A percentile compares a stretch with the other conserved stretches of the same genome.
Conservation (phyloP, 2,888 invertebrate species). For the Belgica antarctica region DNA sequence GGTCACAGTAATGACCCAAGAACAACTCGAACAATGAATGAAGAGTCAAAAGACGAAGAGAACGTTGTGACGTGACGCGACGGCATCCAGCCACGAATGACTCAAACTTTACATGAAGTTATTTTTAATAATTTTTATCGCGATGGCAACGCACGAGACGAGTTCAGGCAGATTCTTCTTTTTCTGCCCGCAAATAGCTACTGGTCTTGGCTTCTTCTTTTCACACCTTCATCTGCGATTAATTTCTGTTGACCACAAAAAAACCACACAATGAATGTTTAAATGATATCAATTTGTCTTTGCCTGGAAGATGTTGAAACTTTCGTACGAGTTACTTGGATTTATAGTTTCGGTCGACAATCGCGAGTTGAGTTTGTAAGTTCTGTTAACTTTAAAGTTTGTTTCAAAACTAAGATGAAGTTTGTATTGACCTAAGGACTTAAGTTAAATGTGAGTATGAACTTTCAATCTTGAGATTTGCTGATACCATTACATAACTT, state of each 20-base stretch:
- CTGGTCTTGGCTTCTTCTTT: slow-evolving; percentile 14
- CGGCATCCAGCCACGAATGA: slow-evolving; percentile 7
- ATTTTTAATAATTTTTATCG: not conserved
- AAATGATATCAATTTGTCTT: slow-evolving; percentile 27
- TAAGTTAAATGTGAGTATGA: too few relatives aligned
- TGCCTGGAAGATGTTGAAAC: slow-evolving; percentile 10
- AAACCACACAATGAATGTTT: slow-evolving; percentile 15
- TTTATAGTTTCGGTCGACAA: not conserved
- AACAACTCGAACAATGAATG: not conserved
- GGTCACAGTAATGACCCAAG: not conserved
- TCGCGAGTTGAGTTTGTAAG: too few relatives aligned
- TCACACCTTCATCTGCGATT: slow-evolving; percentile 19
- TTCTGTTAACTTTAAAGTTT: too few relatives aligned
- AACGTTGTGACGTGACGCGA: not conserved
- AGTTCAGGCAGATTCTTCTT: not conserved
- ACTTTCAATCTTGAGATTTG: too few relatives aligned
- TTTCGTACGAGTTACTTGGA: not conserved
- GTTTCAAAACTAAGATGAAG: too few relatives aligned
- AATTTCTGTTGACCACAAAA: slow-evolving; percentile 2
- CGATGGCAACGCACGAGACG: not conserved
- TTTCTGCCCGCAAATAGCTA: not conserved
- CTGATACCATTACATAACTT: too few relatives aligned
- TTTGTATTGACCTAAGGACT: too few relatives aligned
- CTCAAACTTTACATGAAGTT: not conserved
- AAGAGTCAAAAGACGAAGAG: not conserved